Evolutionary conservation across 2,888 invertebrate species (phyloP).

Genomic region (Melikaiella ostensackeni): DNA sequence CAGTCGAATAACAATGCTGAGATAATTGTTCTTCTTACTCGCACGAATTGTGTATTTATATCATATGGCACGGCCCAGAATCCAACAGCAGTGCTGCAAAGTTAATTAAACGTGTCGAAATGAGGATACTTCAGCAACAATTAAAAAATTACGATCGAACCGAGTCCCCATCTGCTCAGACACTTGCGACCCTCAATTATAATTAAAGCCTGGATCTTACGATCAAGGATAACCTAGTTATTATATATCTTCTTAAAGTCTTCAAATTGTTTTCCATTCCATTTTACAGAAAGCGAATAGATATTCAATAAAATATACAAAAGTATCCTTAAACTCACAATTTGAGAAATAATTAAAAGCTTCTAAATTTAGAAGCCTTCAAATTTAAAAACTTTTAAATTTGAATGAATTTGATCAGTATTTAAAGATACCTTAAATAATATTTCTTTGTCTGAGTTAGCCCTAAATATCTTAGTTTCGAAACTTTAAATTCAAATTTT

Average conservation of each 20-base stretch:
- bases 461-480: too few relatives aligned
- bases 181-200: slow-evolving; percentile 15
- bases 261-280: neutral
- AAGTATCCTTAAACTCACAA: too few relatives aligned
- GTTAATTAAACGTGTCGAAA: slow-evolving; percentile 20
- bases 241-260: neutral
- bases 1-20: slow-evolving; percentile 7
- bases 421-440: too few relatives aligned
- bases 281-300: neutral
- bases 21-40: slow-evolving; percentile 1
- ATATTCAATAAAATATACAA: neutral
- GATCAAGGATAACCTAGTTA: neutral
- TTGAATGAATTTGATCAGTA: too few relatives aligned
- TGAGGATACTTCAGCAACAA: slow-evolving; percentile 8
- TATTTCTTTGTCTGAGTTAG: too few relatives aligned
- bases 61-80: slow-evolving; percentile 8
- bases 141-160: slow-evolving; percentile 16
- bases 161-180: slow-evolving; percentile 18
- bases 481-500: too few relatives aligned
- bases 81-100: neutral
- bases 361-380: too few relatives aligned
- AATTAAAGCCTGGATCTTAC: neutral
- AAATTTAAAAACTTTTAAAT: too few relatives aligned
- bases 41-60: slow-evolving; percentile 9
- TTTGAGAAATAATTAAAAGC: too few relatives aligned